These are phyloP conservation scores for Litocranius walleri DNA, from an alignment of 2,113 vertebrate genomes.

Conservation along the genomic window DNA sequence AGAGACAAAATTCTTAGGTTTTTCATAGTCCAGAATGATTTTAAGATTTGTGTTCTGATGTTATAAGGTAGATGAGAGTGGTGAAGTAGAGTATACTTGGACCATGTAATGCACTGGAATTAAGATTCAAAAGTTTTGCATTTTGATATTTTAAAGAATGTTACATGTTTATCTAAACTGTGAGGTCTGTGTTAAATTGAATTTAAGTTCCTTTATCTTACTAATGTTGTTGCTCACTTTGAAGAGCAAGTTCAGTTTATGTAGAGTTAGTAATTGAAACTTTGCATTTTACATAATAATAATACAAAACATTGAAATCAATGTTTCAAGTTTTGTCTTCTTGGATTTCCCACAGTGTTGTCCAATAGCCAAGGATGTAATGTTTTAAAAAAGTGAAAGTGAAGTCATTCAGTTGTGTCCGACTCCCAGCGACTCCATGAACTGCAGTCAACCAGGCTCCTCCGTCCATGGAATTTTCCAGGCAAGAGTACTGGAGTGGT, in stretches of 20 bases:
- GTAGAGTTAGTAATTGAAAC: neutral
- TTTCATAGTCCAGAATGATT: neutral
- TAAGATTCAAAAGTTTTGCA: neutral
- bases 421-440: too few relatives aligned
- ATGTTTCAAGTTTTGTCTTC: neutral
- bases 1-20: neutral
- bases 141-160: neutral
- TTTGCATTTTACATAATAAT: neutral
- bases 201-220: neutral
- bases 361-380: neutral
- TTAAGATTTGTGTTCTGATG: neutral
- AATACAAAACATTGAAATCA: neutral
- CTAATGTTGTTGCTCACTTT: neutral
- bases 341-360: neutral
- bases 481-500: too few relatives aligned
- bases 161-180: neutral
- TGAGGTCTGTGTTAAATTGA: neutral
- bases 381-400: too few relatives aligned
- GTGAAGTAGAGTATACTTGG: neutral
- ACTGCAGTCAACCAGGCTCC: too few relatives aligned
- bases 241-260: neutral
- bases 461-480: too few relatives aligned
- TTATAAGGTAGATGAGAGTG: neutral
- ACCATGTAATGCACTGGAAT: neutral
- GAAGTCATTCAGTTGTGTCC: too few relatives aligned